These are phyloP conservation scores for Nymphicus hollandicus DNA, from an alignment of 2,113 vertebrate genomes.

Conservation along the genomic window DNA sequence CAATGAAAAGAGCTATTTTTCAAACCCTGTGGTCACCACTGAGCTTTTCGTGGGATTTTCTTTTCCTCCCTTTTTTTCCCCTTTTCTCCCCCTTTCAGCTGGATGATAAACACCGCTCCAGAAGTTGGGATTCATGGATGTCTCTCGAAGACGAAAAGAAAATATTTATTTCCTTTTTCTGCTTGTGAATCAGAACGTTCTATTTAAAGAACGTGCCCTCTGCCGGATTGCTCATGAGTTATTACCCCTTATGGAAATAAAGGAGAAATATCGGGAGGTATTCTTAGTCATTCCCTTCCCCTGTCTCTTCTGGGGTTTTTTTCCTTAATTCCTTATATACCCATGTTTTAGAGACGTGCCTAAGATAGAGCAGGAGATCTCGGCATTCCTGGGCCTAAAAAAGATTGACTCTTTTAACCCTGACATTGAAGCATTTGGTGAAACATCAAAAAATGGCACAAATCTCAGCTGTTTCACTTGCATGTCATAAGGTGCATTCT, in stretches of 20 bases:
- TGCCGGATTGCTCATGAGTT: conserved; percentile 74
- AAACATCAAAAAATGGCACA: not conserved
- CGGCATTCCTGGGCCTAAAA: conserved; percentile 67
- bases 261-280: conserved; percentile 72
- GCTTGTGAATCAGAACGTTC: conserved; percentile 81
- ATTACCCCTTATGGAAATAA: conserved; percentile 85
- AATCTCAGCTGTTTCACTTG: not conserved
- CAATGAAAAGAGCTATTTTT: not conserved
- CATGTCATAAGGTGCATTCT: not conserved
- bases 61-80: not conserved
- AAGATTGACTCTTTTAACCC: conserved; percentile 31
- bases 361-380: conserved; percentile 69
- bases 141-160: conserved; percentile 77
- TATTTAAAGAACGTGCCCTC: conserved; percentile 83
- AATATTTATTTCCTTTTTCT: conserved; percentile 85
- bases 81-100: not conserved
- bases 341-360: conserved; percentile 67
- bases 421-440: conserved; percentile 10
- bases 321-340: conserved; percentile 77
- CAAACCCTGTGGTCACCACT: conserved; percentile 18
- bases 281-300: conserved; percentile 78
- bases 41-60: not conserved
- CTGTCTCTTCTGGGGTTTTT: conserved; percentile 62
- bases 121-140: conserved; percentile 73
- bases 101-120: conserved; percentile 66